Conservation (phyloP, 2,797 vertebrate genomes). For the Champsocephalus esox region DNA sequence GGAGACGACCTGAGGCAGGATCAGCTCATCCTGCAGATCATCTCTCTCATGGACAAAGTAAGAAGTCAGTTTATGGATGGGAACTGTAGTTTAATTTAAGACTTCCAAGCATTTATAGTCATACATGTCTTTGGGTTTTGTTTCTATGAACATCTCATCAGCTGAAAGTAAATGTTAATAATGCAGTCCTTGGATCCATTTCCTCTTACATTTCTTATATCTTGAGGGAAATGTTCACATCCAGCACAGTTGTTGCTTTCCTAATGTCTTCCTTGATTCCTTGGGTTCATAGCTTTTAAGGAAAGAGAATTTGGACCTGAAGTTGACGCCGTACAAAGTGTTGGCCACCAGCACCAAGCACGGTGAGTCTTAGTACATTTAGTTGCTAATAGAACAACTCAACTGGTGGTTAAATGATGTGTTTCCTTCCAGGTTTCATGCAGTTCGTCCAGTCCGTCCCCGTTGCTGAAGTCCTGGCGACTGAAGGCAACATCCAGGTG, state of each 20-base stretch:
- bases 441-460: constrained; percentile 99
- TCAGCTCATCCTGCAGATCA: constrained; percentile 98
- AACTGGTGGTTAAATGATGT: no score
- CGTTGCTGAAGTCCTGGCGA: constrained; percentile 97
- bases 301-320: constrained; percentile 98
- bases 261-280: neutral
- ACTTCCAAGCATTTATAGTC: neutral
- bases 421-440: constrained; percentile 91
- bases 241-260: neutral
- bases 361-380: constrained; percentile 79
- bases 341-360: constrained; percentile 98
- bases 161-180: no score
- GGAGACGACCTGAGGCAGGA: constrained; percentile 97
- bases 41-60: constrained; percentile 99
- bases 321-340: constrained; percentile 97
- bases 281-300: constrained; percentile 87
- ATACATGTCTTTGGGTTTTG: neutral
- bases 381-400: neutral
- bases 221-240: neutral
- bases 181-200: neutral
- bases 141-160: neutral
- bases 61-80: neutral
- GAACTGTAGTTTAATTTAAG: neutral
- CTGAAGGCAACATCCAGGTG: constrained; percentile 98
- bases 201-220: neutral